These are phyloP conservation scores for Tetragonula clypearis DNA, from an alignment of 1,140 invertebrate genomes.

Conservation along the genomic window DNA sequence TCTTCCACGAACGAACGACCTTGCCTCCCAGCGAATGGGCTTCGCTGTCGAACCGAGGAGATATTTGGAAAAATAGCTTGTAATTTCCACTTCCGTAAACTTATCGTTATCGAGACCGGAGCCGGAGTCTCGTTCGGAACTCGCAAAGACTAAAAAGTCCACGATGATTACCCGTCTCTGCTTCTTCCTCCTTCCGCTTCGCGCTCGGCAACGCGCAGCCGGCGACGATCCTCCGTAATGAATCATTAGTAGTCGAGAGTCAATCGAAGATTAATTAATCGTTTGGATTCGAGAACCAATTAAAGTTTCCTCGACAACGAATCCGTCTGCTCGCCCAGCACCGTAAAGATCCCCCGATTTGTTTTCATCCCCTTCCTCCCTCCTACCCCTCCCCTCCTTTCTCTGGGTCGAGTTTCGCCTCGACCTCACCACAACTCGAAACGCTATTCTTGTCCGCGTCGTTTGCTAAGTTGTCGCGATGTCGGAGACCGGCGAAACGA, in stretches of 20 bases:
- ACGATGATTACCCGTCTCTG: conserved; percentile 48
- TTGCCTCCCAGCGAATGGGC: not conserved
- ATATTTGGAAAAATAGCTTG: not conserved
- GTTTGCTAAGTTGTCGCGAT: conserved; percentile 8
- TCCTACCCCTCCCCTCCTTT: no score
- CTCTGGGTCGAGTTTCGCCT: conserved; percentile 9
- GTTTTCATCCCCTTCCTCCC: conserved; percentile 39
- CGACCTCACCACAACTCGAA: conserved; percentile 14
- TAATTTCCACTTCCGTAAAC: not conserved
- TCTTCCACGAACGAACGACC: not conserved
- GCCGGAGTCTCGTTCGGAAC: no score
- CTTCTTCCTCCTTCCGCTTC: conserved; percentile 23
- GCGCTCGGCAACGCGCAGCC: conserved; percentile 29
- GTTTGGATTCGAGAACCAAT: conserved; percentile 69
- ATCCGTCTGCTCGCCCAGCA: conserved; percentile 49
- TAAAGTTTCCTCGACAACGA: conserved; percentile 66
- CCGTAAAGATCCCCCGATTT: conserved; percentile 59
- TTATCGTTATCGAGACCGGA: not conserved
- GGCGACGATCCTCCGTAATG: conserved; percentile 63
- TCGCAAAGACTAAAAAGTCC: not conserved
- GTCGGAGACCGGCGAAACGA: not conserved
- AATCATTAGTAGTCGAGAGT: conserved; percentile 69
- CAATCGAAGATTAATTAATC: conserved; percentile 71
- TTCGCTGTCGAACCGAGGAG: not conserved
- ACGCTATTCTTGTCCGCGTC: not conserved